phyloP scores from a whole-genome alignment of 2,888 invertebrate species.

The Drosophila falleni region DNA sequence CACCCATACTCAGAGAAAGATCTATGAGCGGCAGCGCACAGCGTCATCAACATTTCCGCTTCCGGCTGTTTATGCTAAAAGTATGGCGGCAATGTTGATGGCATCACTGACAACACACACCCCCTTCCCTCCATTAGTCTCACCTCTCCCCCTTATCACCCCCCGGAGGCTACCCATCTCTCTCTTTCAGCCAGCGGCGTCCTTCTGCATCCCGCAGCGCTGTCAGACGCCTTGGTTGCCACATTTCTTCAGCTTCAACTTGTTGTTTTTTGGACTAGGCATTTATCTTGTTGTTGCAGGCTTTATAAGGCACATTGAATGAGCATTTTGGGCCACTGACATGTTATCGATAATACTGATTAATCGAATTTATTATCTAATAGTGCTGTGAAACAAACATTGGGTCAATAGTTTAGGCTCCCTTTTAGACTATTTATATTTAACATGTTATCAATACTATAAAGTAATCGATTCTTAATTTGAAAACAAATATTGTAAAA shows the following conservation, averaged over 20 bases:
- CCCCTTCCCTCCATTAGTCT: background rate
- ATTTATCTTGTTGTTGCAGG: conserved; percentile 42
- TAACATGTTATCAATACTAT: background rate
- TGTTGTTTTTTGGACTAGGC: conserved; percentile 6
- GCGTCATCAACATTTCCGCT: conserved; percentile 77
- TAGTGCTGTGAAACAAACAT: background rate
- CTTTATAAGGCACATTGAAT: conserved; percentile 3
- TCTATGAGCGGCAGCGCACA: conserved; percentile 38
- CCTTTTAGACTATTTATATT: background rate
- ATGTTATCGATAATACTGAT: conserved; percentile 55
- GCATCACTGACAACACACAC: conserved; percentile 41
- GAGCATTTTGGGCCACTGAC: conserved; percentile 42
- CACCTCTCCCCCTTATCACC: background rate
- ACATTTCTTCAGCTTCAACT: conserved; percentile 14
- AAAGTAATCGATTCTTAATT: background rate
- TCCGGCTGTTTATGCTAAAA: conserved; percentile 79
- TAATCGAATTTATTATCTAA: conserved; percentile 32
- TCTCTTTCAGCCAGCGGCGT: conserved; percentile 7
- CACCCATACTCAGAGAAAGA: conserved; percentile 1
- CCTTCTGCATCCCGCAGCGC: conserved; percentile 59
- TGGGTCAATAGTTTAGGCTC: background rate
- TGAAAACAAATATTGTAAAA: background rate
- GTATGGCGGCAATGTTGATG: conserved; percentile 68
- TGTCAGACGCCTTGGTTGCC: conserved; percentile 66
- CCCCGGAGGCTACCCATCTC: conserved; percentile 8